Percentiles rank a stretch among this genome's conserved stretches.
phyloP scores from a whole-genome alignment of 2,888 invertebrate genomes.

The Netelia inedita region DNA sequence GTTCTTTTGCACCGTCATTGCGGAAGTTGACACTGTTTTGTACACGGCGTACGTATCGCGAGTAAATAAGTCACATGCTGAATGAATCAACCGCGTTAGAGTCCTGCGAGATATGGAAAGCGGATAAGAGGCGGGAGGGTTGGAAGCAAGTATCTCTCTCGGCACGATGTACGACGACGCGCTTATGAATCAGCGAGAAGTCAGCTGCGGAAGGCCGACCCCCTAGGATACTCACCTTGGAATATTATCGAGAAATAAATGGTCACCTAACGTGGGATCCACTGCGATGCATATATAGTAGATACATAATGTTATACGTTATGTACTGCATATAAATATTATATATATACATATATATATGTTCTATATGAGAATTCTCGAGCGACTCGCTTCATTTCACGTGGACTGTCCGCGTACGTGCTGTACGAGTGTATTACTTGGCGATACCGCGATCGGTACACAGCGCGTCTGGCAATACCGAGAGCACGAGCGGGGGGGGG shows the following conservation, averaged over 20 bases:
- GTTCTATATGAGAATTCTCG: slow-evolving; percentile 56
- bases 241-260: slow-evolving; percentile 70
- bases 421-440: slow-evolving; percentile 67
- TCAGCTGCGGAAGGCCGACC: slow-evolving; percentile 64
- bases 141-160: slow-evolving; percentile 36
- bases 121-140: slow-evolving; percentile 37
- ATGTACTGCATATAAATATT: slow-evolving; percentile 45
- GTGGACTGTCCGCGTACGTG: slow-evolving; percentile 62
- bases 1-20: not conserved
- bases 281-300: slow-evolving; percentile 49
- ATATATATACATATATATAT: slow-evolving; percentile 55
- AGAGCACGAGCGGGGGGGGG: slow-evolving; percentile 6
- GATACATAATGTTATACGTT: slow-evolving; percentile 64
- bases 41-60: not conserved
- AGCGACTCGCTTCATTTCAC: slow-evolving; percentile 56
- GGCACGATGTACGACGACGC: slow-evolving; percentile 56
- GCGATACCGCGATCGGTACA: slow-evolving; percentile 53
- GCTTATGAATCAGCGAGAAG: slow-evolving; percentile 67
- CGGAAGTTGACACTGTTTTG: slow-evolving; percentile 4
- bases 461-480: slow-evolving; percentile 22
- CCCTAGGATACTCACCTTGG: slow-evolving; percentile 65
- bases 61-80: slow-evolving; percentile 26
- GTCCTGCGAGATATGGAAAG: slow-evolving; percentile 25
- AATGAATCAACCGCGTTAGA: slow-evolving; percentile 13
- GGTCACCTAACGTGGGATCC: slow-evolving; percentile 69